Conservation (phyloP, 2,888 invertebrate species). For the Erynnis tages region DNA sequence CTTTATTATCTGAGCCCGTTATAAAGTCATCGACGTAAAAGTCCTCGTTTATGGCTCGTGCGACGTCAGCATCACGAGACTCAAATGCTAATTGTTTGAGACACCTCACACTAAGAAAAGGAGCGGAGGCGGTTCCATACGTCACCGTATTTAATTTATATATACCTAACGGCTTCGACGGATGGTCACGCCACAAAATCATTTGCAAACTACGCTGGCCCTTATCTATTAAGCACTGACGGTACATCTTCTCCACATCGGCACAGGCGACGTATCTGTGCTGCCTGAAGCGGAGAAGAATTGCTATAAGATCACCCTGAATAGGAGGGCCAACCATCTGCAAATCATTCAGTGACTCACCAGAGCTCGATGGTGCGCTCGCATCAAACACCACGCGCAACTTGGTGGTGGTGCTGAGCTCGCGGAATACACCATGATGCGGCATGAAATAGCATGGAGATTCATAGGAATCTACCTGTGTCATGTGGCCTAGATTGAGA, state of each 20-base stretch:
- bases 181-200: constrained; percentile 32
- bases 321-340: constrained; percentile 33
- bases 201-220: constrained; percentile 20
- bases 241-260: constrained; percentile 38
- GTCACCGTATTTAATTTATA: constrained; percentile 33
- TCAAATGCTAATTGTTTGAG: constrained; percentile 40
- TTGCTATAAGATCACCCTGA: constrained; percentile 35
- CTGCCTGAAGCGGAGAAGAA: constrained; percentile 34
- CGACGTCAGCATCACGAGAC: constrained; percentile 33
- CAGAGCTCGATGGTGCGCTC: constrained; percentile 25
- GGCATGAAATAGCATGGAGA: constrained; percentile 30
- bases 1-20: constrained; percentile 29
- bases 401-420: constrained; percentile 26
- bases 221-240: constrained; percentile 28
- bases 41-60: constrained; percentile 34
- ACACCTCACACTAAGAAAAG: constrained; percentile 38
- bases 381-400: constrained; percentile 29
- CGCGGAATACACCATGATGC: constrained; percentile 31
- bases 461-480: not conserved
- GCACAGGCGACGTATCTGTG: constrained; percentile 33
- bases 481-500: constrained; percentile 31
- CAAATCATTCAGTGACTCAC: constrained; percentile 33
- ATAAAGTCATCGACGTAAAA: constrained; percentile 37
- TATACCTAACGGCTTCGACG: constrained; percentile 25
- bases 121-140: constrained; percentile 34